phyloP scores from a whole-genome alignment of 1,140 invertebrate genomes.

The Papilio helenus region DNA sequence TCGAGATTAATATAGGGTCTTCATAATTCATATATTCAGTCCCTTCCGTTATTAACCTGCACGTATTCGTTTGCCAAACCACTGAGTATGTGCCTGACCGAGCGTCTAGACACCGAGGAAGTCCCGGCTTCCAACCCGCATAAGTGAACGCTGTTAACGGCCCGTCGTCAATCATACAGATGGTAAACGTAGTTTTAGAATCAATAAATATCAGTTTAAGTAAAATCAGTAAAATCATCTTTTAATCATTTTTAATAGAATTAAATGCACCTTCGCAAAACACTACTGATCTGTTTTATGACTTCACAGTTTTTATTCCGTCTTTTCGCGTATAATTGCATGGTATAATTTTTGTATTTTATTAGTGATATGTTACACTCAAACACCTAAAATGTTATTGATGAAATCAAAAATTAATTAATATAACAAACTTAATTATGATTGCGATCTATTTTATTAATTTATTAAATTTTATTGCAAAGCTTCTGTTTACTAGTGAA shows the following conservation, averaged over 20 bases:
- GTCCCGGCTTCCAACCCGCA: slow-evolving; percentile 29
- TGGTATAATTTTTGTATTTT: neutral
- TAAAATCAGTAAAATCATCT: neutral
- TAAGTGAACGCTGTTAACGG: neutral
- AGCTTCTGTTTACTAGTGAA: slow-evolving; percentile 15
- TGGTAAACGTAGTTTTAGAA: neutral
- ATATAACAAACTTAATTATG: neutral
- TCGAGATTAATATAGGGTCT: neutral
- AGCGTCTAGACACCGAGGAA: slow-evolving; percentile 32
- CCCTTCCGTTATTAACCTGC: slow-evolving; percentile 16
- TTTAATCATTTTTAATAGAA: neutral
- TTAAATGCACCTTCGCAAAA: neutral
- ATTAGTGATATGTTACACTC: neutral
- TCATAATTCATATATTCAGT: slow-evolving; percentile 13
- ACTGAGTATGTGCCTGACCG: slow-evolving; percentile 20
- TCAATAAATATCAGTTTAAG: neutral
- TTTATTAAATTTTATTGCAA: neutral
- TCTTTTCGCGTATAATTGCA: neutral
- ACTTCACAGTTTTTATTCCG: neutral
- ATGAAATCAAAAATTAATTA: neutral
- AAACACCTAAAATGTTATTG: neutral
- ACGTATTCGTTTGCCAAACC: slow-evolving; percentile 17
- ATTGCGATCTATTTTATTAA: neutral
- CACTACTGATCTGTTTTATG: neutral
- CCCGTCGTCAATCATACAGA: slow-evolving; percentile 24